A percentile compares a stretch with the other conserved stretches of the same genome.
Conservation (phyloP, 2,113 vertebrate genomes). For the Sinosuthora webbiana region DNA sequence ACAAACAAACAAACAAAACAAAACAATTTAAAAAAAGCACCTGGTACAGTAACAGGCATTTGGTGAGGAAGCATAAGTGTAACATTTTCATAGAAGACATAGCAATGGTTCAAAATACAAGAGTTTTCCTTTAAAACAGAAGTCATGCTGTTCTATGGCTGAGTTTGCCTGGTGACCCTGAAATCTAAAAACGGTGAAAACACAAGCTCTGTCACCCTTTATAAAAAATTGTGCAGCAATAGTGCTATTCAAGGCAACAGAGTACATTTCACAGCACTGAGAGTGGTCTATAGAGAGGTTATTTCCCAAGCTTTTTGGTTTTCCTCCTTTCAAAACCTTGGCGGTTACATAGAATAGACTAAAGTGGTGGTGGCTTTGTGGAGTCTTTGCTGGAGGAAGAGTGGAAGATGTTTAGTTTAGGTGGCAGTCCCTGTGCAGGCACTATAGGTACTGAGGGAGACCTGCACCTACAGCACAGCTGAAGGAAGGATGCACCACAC, state of each 20-base stretch:
- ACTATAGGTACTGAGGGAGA: rapidly evolving
- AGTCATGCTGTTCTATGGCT: background rate
- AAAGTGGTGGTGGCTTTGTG: background rate
- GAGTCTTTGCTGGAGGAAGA: background rate
- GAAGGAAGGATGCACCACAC: background rate
- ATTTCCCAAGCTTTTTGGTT: background rate
- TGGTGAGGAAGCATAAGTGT: conserved; percentile 25
- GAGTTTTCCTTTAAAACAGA: conserved; percentile 19
- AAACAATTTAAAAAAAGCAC: background rate
- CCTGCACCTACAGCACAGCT: background rate
- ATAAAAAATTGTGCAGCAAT: background rate
- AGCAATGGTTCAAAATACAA: conserved; percentile 23
- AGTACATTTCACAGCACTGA: conserved; percentile 12
- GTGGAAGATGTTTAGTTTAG: background rate
- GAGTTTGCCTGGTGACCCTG: conserved; percentile 13
- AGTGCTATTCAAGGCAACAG: background rate
- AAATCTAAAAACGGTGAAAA: background rate
- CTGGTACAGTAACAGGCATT: conserved; percentile 10
- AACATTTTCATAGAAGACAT: background rate
- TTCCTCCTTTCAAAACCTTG: background rate
- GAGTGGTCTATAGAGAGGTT: background rate
- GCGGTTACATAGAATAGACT: background rate
- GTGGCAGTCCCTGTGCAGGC: background rate
- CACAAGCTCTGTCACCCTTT: background rate
- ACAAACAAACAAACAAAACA: background rate